Evolutionary conservation across 2,113 vertebrate species (phyloP).

Genomic region (Circaetus gallicus): DNA sequence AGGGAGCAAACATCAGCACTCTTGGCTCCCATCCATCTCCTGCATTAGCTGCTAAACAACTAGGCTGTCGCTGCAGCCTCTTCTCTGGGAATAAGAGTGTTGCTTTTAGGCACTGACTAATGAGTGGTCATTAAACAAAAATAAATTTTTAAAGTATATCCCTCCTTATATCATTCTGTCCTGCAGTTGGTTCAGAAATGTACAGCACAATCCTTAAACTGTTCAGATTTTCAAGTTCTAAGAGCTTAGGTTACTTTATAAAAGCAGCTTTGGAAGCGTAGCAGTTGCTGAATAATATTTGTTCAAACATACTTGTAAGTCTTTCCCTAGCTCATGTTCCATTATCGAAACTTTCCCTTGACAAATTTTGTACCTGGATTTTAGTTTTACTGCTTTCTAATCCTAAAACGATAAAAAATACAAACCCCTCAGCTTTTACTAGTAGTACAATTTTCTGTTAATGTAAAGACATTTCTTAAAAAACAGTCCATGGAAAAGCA

Average conservation of each 20-base stretch:
- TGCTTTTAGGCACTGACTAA: constrained; percentile 63
- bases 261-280: not conserved
- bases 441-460: not conserved
- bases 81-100: not conserved
- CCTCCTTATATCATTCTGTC: not conserved
- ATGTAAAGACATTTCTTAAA: not conserved
- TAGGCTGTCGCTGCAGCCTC: not conserved
- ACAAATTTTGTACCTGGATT: not conserved
- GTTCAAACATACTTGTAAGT: not conserved
- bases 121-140: not conserved
- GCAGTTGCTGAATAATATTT: not conserved
- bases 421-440: not conserved
- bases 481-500: not conserved
- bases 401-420: not conserved
- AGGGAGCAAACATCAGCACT: not conserved
- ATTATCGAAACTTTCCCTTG: not conserved
- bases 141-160: not conserved
- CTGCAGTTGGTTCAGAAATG: not conserved
- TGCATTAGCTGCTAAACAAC: not conserved
- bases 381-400: not conserved
- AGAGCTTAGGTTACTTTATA: not conserved
- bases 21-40: not conserved
- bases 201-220: not conserved
- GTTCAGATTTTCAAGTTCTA: not conserved
- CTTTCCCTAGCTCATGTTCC: not conserved